Evolutionary conservation across 2,888 invertebrate genomes (phyloP).

Genomic region (Listrodromus nycthemerus): DNA sequence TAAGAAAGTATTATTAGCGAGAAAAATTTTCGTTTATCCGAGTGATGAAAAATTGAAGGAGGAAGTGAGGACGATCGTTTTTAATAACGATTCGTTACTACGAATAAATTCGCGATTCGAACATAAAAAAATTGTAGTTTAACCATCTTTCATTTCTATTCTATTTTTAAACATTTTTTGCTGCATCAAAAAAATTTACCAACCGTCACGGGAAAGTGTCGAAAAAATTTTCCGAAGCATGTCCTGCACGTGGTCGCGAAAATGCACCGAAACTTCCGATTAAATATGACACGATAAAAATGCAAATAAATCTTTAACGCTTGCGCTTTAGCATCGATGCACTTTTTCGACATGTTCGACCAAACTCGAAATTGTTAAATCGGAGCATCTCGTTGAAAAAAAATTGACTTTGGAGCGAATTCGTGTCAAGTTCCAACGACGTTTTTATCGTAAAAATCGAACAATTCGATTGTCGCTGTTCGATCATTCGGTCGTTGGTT

Average conservation of each 20-base stretch:
- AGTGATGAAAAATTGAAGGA: too few relatives aligned
- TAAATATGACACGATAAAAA: background rate
- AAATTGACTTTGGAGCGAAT: background rate
- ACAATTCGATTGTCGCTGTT: background rate
- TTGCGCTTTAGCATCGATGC: constrained; percentile 25
- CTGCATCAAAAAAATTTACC: too few relatives aligned
- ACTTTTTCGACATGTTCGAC: constrained; percentile 46
- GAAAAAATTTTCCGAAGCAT: background rate
- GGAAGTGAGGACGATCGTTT: too few relatives aligned
- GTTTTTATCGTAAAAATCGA: background rate
- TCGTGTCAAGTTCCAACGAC: background rate
- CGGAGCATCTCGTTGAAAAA: background rate
- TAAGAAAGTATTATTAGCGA: too few relatives aligned
- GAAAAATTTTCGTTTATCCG: too few relatives aligned
- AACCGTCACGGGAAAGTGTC: background rate
- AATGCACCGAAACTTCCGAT: constrained; percentile 9
- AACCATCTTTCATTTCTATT: too few relatives aligned
- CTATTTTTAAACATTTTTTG: too few relatives aligned
- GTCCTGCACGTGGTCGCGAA: background rate
- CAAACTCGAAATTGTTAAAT: constrained; percentile 14
- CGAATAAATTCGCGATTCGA: too few relatives aligned
- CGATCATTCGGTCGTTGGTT: constrained; percentile 1
- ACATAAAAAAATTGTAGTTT: too few relatives aligned
- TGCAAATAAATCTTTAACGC: constrained; percentile 19
- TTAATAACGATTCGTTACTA: too few relatives aligned